These are phyloP conservation scores for Rhinophrynus dorsalis DNA, from an alignment of 2,797 vertebrate species.

Conservation along the genomic window DNA sequence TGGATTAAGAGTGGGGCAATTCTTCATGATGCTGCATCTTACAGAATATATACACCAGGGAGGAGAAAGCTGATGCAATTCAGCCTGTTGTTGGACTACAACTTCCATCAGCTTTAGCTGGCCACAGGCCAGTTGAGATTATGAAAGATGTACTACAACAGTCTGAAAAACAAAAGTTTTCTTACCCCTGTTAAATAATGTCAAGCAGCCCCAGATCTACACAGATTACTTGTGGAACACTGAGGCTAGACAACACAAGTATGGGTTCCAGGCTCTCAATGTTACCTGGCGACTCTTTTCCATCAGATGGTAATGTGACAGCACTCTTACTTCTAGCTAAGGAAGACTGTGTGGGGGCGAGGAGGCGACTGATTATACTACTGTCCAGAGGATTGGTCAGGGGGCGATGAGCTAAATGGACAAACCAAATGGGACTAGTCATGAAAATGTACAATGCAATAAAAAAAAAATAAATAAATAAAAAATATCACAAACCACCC, in stretches of 20 bases:
- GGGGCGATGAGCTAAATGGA: slow-evolving; percentile 78
- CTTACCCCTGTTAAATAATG: too few relatives aligned
- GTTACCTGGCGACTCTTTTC: slow-evolving; percentile 87
- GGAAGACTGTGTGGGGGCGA: slow-evolving; percentile 89
- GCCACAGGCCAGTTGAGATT: too few relatives aligned
- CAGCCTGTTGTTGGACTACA: too few relatives aligned
- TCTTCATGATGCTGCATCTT: slow-evolving; percentile 33
- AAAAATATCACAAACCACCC: slow-evolving; percentile 53
- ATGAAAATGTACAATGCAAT: slow-evolving; percentile 54
- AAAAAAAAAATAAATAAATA: slow-evolving; percentile 55
- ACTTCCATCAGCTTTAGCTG: too few relatives aligned
- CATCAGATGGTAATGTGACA: slow-evolving; percentile 81
- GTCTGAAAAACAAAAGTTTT: too few relatives aligned
- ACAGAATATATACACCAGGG: slow-evolving; percentile 15
- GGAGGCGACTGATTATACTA: slow-evolving; percentile 85
- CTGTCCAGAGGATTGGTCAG: slow-evolving; percentile 78
- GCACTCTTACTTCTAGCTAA: slow-evolving; percentile 94
- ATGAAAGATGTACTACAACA: too few relatives aligned
- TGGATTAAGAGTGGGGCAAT: background rate
- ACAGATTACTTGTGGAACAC: slow-evolving; percentile 6
- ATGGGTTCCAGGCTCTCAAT: slow-evolving; percentile 48
- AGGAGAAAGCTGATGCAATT: too few relatives aligned
- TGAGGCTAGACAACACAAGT: background rate
- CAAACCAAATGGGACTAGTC: slow-evolving; percentile 65
- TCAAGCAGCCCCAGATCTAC: background rate